Conservation (phyloP, 2,888 invertebrate species). For the Chloroclysta siterata region DNA sequence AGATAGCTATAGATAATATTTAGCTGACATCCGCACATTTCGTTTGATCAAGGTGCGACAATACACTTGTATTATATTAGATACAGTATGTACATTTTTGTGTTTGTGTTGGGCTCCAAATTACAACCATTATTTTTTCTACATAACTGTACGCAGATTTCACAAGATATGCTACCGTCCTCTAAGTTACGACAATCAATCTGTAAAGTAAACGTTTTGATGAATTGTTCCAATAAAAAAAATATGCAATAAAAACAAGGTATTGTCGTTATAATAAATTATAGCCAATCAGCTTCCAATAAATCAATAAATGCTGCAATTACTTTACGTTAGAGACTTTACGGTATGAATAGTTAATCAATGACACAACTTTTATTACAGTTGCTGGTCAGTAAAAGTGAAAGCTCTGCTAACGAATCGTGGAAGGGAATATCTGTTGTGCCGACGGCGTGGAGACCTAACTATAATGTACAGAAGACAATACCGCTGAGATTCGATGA, state of each 20-base stretch:
- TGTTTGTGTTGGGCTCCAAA: too few relatives aligned
- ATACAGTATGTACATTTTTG: too few relatives aligned
- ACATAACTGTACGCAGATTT: too few relatives aligned
- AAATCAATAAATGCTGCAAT: slow-evolving; percentile 17
- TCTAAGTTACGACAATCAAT: neutral
- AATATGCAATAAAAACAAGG: neutral
- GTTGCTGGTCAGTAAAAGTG: slow-evolving; percentile 62
- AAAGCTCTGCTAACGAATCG: slow-evolving; percentile 54
- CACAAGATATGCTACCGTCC: too few relatives aligned
- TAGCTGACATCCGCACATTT: too few relatives aligned
- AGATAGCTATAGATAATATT: too few relatives aligned
- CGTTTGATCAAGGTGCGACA: too few relatives aligned
- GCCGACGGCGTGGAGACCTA: slow-evolving; percentile 84
- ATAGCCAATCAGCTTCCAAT: slow-evolving; percentile 9
- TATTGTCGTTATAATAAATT: slow-evolving; percentile 7
- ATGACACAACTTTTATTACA: slow-evolving; percentile 44
- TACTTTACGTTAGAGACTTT: neutral
- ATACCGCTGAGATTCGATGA: slow-evolving; percentile 87
- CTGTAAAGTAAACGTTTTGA: too few relatives aligned
- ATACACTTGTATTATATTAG: too few relatives aligned
- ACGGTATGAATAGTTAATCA: slow-evolving; percentile 8
- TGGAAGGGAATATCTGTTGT: slow-evolving; percentile 76
- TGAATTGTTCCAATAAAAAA: neutral
- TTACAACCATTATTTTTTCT: neutral
- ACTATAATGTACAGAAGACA: slow-evolving; percentile 84